Conservation (phyloP, 2,113 vertebrate species). For the Rostratula benghalensis region DNA sequence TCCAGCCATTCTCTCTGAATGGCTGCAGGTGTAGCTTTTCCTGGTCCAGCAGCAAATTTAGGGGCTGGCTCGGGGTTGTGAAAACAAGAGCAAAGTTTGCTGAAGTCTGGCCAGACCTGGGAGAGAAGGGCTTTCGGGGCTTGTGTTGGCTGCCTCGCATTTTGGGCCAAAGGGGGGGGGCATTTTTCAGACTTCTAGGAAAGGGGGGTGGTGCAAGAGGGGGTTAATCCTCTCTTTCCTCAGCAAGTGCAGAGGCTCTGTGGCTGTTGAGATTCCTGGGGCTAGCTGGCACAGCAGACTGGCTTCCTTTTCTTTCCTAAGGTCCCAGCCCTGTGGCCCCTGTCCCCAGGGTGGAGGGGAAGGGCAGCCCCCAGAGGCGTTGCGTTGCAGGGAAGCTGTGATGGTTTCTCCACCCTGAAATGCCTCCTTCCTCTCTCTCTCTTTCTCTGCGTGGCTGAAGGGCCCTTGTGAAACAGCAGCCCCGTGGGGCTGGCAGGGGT, state of each 20-base stretch:
- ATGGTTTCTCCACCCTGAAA: not conserved
- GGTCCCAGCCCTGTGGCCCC: not conserved
- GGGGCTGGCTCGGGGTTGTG: not conserved
- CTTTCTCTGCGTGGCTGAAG: too few species aligned
- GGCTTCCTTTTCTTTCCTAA: not conserved
- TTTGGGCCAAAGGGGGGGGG: not conserved
- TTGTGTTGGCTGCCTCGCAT: accelerated
- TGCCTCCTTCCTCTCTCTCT: not conserved
- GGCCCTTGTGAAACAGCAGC: not conserved
- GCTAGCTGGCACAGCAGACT: not conserved
- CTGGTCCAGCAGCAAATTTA: not conserved
- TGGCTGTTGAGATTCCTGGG: not conserved
- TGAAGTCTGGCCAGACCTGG: accelerated
- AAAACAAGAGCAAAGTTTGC: too few species aligned
- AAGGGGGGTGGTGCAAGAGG: not conserved
- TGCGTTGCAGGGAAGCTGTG: not conserved
- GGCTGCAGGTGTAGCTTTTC: not conserved
- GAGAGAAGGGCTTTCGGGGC: not conserved
- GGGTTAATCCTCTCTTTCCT: not conserved
- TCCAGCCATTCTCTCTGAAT: not conserved
- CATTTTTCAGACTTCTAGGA: not conserved
- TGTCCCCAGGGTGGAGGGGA: accelerated
- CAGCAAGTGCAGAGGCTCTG: not conserved
- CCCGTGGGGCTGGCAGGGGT: not conserved
- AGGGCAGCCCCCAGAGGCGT: not conserved